Base-by-base conservation (phyloP, 2,113 vertebrate species). In the Microcebus ravelobensis region DNA sequence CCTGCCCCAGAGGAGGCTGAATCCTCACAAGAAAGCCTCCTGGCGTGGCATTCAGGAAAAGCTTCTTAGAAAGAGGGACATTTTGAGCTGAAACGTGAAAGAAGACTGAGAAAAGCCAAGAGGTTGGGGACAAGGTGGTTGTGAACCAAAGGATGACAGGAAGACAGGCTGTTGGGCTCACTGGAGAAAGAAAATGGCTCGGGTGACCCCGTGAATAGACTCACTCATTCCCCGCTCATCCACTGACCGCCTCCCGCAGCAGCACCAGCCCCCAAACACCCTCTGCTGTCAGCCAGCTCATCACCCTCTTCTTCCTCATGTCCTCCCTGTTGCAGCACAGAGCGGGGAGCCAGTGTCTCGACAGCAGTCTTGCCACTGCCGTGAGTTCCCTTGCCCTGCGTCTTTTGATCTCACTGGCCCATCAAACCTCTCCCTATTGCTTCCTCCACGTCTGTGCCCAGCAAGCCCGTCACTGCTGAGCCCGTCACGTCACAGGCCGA, bases 41-140 rank as follows among this genome's bases (percentile, higher is more conserved):
- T 73, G 34, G 65, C 39, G 5, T 80, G 57, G 77, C 55, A 48
- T 39, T 67, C 31, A 48, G 20, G 55, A 25, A 85, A 73, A 57
- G 23, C 31, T 95, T 68, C 86, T 84, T 70, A 25, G 34, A 63
- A 20, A 55, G 94, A 68, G 42, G n/a, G 15, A 73, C 15, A n/a
- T 68, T 83, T 67, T 52, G 90, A 91, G 42, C 77, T 63, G 50
- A 96, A 95, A 82, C 55, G 31, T 39, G 55, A 94, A 89, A 52
- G 48, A 81, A 73, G 29, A 55, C 4, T 82, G 20, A 89, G 91
- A 61, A 77, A 61, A 21, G 48, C 18, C 8, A 27, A 96, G 17
- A 36, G 3, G 8, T 55, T 39, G 45, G 3, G 21, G 39, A 25
- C 29, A 52, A 87, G 36, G 6, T 65, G 39, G 15, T 25, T 86